These are phyloP conservation scores for Heliconius aoede DNA, from an alignment of 2,888 invertebrate species.

Conservation along the genomic window DNA sequence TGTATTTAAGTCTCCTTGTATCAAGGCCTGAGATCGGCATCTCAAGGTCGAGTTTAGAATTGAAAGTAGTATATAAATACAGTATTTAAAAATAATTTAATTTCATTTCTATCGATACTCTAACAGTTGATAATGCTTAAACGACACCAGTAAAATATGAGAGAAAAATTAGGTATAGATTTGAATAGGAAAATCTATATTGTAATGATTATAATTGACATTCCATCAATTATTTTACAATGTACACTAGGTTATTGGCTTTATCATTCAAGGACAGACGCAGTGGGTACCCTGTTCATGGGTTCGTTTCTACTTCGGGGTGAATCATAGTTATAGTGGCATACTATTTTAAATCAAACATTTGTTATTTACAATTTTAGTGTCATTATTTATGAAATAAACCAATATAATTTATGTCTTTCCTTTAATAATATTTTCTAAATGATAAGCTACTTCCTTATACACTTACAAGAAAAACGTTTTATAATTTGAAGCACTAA, in stretches of 20 bases:
- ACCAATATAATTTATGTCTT: no score
- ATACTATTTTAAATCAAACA: background rate
- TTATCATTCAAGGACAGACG: background rate
- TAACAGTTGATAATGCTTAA: no score
- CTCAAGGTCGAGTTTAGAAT: no score
- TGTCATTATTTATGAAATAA: background rate
- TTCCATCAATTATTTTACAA: background rate
- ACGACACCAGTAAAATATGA: constrained; percentile 7
- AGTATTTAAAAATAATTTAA: no score
- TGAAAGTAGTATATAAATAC: background rate
- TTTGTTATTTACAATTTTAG: background rate
- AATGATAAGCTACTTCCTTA: no score
- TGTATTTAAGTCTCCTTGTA: no score
- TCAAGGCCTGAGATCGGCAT: no score
- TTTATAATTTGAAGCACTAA: no score
- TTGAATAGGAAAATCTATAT: background rate
- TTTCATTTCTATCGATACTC: background rate
- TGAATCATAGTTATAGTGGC: background rate
- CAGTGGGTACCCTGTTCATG: constrained; percentile 10
- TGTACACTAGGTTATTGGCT: background rate
- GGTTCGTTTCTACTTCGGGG: background rate
- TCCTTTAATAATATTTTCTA: no score
- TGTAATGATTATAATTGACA: background rate
- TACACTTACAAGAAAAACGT: no score
- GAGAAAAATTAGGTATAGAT: background rate